These are phyloP conservation scores for Agrenia bidenticulata DNA, from an alignment of 2,888 invertebrate species.

Conservation along the genomic window DNA sequence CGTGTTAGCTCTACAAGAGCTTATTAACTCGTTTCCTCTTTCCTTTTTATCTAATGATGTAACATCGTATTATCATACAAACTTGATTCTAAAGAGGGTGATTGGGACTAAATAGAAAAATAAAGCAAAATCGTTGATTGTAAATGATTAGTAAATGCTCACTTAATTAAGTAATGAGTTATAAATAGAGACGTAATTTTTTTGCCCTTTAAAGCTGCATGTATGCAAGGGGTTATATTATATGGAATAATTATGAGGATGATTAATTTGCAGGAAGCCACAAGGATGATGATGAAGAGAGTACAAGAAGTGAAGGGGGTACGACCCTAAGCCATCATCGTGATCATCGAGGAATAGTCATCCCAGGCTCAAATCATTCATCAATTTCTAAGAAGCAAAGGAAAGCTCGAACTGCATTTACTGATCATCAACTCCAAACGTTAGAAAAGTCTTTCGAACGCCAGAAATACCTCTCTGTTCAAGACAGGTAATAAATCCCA, in stretches of 20 bases:
- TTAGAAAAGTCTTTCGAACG: constrained; percentile 95
- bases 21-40: constrained; percentile 33
- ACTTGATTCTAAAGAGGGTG: neutral
- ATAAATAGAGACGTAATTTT: constrained; percentile 1
- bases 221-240: neutral
- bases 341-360: constrained; percentile 44
- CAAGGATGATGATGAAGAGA: constrained; percentile 51
- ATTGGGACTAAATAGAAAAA: neutral
- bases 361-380: constrained; percentile 48
- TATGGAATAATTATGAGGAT: constrained; percentile 2
- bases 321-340: constrained; percentile 43
- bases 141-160: constrained; percentile 19
- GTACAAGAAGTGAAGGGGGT: constrained; percentile 50
- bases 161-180: constrained; percentile 18
- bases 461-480: constrained; percentile 94
- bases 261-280: constrained; percentile 43
- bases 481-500: constrained; percentile 65
- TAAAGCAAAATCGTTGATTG: neutral
- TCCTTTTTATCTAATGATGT: constrained; percentile 16
- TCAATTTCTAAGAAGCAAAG: constrained; percentile 81
- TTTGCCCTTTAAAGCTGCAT: neutral
- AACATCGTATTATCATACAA: neutral
- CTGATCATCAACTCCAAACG: constrained; percentile 95
- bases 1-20: neutral
- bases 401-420: constrained; percentile 97